A percentile compares a stretch with the other conserved stretches of the same genome.
phyloP scores from a whole-genome alignment of 1,140 invertebrate species.

The Bombus difficillimus region DNA sequence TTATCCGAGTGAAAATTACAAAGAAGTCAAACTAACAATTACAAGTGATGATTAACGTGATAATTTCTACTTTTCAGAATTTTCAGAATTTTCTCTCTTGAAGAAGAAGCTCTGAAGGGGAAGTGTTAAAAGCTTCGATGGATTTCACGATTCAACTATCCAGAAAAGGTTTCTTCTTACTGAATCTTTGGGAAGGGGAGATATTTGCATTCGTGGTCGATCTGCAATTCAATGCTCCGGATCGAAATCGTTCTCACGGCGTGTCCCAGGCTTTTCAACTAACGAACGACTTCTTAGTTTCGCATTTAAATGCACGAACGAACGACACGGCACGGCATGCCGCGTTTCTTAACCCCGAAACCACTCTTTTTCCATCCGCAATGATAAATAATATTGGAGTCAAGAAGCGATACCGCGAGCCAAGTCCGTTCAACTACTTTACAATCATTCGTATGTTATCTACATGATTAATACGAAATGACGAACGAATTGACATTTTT shows the following conservation, averaged over 20 bases:
- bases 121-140: too few species aligned
- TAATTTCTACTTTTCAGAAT: too few species aligned
- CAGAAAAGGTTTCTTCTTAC: not conserved
- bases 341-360: slow-evolving; percentile 40
- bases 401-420: not conserved
- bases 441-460: not conserved
- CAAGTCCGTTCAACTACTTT: not conserved
- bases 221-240: slow-evolving; percentile 57
- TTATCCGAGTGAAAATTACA: not conserved
- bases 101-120: too few species aligned
- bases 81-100: not conserved
- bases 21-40: too few species aligned
- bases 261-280: slow-evolving; percentile 25
- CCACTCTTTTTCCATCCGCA: not conserved
- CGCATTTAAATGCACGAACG: slow-evolving; percentile 43
- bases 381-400: not conserved
- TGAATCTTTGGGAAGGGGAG: not conserved
- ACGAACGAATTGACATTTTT: not conserved
- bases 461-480: too few species aligned
- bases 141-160: not conserved
- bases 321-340: not conserved
- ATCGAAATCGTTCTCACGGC: slow-evolving; percentile 35
- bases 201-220: slow-evolving; percentile 43
- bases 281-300: slow-evolving; percentile 39
- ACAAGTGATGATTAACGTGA: too few species aligned